Conservation (phyloP, 2,113 vertebrate genomes). For the Alaudala cheleensis region DNA sequence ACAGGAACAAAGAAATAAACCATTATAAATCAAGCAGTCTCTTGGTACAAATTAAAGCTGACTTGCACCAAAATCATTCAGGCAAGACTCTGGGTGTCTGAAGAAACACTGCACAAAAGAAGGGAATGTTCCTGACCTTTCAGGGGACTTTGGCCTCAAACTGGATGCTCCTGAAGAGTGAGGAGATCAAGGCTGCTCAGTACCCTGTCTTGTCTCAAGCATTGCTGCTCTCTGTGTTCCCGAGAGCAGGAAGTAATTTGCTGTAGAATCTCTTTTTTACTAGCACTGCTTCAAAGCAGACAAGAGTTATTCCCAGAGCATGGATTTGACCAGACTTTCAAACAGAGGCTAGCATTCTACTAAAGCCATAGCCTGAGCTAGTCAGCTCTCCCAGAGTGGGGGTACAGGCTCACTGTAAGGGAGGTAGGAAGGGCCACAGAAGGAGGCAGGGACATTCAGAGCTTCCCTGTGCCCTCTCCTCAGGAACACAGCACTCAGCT, state of each 20-base stretch:
- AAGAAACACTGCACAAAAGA: not conserved
- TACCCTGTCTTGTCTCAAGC: not conserved
- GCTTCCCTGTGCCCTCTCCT: not conserved
- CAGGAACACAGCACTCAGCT: not conserved
- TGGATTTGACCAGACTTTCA: not conserved
- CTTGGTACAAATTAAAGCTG: not conserved
- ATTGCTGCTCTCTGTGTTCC: not conserved
- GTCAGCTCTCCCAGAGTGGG: not conserved
- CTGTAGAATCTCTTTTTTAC: not conserved
- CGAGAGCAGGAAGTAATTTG: not conserved
- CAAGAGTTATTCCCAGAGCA: not conserved
- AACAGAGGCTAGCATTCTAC: not conserved
- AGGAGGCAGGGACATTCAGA: not conserved
- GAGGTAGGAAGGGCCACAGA: not conserved
- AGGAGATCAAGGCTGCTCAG: not conserved
- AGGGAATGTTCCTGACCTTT: not conserved
- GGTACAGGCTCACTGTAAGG: not conserved
- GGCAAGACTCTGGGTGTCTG: not conserved
- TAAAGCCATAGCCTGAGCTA: not conserved
- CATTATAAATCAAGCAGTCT: not conserved
- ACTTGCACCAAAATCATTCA: not conserved
- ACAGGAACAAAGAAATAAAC: not conserved
- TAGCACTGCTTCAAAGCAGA: not conserved
- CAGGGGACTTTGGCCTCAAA: not conserved
- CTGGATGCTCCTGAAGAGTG: not conserved